Conservation (phyloP, 2,797 vertebrate species). For the Sternotherus odoratus region DNA sequence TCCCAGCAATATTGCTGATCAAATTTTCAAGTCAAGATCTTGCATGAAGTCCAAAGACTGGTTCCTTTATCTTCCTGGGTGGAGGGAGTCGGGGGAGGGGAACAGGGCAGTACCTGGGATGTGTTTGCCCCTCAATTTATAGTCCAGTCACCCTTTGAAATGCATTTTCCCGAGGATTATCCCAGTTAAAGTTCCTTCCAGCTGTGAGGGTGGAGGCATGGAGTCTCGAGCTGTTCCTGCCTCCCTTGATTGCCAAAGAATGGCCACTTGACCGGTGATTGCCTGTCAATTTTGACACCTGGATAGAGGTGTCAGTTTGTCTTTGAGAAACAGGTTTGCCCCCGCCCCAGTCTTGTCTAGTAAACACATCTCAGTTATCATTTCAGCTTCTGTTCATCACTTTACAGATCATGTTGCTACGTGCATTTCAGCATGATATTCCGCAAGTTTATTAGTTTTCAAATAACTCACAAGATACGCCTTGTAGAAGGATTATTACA, state of each 20-base stretch:
- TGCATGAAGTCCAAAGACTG: background rate
- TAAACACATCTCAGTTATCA: background rate
- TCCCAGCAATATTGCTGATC: background rate
- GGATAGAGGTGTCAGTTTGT: background rate
- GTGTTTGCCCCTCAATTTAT: background rate
- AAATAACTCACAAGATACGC: background rate
- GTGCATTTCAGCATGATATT: background rate
- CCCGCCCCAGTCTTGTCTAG: background rate
- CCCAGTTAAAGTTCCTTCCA: background rate
- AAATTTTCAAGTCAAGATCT: background rate
- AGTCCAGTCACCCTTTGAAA: background rate
- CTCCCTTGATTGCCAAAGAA: background rate
- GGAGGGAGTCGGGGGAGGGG: too few species aligned
- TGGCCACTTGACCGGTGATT: background rate
- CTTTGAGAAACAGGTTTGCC: background rate
- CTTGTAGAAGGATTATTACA: background rate
- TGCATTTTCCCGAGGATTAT: background rate
- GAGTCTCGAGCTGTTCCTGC: background rate
- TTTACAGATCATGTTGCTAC: background rate
- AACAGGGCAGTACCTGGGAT: background rate
- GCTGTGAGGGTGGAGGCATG: background rate
- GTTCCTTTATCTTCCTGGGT: background rate
- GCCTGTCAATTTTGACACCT: background rate
- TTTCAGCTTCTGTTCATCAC: background rate
- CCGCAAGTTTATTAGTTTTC: background rate